These are phyloP conservation scores for Gephyroberyx darwinii DNA, from an alignment of 2,797 vertebrate species.

Conservation along the genomic window DNA sequence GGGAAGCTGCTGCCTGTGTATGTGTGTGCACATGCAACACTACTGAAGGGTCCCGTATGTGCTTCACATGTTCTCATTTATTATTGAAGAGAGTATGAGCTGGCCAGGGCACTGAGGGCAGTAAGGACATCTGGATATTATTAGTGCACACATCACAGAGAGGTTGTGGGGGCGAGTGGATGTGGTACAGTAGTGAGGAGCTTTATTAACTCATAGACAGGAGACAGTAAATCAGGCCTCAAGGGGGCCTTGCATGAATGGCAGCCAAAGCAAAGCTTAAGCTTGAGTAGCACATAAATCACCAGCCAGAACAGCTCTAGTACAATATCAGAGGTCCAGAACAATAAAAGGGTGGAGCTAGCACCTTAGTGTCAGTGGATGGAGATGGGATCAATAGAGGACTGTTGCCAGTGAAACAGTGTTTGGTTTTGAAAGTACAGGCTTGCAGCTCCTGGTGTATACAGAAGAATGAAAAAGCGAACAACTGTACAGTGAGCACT, in stretches of 20 bases:
- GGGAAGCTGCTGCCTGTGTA: not conserved
- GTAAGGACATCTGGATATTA: slow-evolving; percentile 26
- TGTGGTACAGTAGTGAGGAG: not conserved
- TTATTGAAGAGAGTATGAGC: slow-evolving; percentile 14
- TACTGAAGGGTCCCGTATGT: not conserved
- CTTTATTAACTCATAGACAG: slow-evolving; percentile 25
- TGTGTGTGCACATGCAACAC: not conserved
- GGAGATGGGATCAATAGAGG: slow-evolving; percentile 1
- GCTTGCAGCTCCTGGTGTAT: not conserved
- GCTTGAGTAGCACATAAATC: slow-evolving; percentile 38
- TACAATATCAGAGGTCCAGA: slow-evolving; percentile 14
- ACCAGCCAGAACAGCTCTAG: not conserved
- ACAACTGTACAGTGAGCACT: not conserved
- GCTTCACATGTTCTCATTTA: slow-evolving; percentile 31
- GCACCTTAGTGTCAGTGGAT: slow-evolving; percentile 9
- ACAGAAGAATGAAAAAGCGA: slow-evolving; percentile 2
- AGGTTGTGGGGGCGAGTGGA: not conserved
- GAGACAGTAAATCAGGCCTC: slow-evolving; percentile 41
- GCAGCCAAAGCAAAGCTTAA: slow-evolving; percentile 43
- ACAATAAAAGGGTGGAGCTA: slow-evolving; percentile 5
- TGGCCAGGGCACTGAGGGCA: slow-evolving; percentile 1
- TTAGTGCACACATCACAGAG: slow-evolving; percentile 25
- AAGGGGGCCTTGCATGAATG: slow-evolving; percentile 20
- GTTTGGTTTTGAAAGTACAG: not conserved
- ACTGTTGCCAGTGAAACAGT: not conserved